A percentile compares a stretch with the other conserved stretches of the same genome.
Evolutionary conservation across 2,888 invertebrate genomes (phyloP).

Genomic region (Cataglyphis altisquamis): DNA sequence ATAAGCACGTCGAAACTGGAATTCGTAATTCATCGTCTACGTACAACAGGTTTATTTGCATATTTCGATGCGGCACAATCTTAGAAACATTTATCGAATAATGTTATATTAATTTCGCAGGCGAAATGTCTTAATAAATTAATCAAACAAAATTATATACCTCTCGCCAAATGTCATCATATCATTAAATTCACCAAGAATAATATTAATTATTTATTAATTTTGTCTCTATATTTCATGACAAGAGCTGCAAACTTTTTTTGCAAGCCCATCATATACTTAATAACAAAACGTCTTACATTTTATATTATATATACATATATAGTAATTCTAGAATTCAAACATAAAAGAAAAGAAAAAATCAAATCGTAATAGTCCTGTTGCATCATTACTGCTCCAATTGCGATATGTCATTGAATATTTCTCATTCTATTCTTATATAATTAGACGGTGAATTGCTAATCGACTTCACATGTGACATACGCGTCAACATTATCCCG

Average conservation of each 20-base stretch:
- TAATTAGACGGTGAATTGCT: neutral
- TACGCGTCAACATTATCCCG: constrained; percentile 8
- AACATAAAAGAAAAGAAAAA: neutral
- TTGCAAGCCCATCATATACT: neutral
- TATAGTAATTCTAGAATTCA: too few relatives aligned
- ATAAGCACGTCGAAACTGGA: constrained; percentile 72
- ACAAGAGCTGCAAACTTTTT: neutral
- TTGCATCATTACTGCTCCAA: neutral
- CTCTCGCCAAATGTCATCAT: neutral
- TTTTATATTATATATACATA: neutral
- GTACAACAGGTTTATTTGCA: constrained; percentile 70
- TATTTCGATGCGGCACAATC: constrained; percentile 63
- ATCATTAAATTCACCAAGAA: constrained; percentile 34
- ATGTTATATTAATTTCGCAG: constrained; percentile 61
- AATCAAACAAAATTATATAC: constrained; percentile 24
- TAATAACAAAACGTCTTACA: neutral
- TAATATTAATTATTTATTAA: constrained; percentile 25
- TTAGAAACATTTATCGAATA: constrained; percentile 40
- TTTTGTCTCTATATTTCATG: neutral
- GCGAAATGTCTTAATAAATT: constrained; percentile 61
- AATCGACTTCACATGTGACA: neutral
- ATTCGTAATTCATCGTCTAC: constrained; percentile 70
- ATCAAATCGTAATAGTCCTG: neutral
- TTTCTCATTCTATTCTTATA: neutral
- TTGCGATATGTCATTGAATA: neutral